These are phyloP conservation scores for Opisthograptis luteolata DNA, from an alignment of 2,888 invertebrate species.

Conservation along the genomic window DNA sequence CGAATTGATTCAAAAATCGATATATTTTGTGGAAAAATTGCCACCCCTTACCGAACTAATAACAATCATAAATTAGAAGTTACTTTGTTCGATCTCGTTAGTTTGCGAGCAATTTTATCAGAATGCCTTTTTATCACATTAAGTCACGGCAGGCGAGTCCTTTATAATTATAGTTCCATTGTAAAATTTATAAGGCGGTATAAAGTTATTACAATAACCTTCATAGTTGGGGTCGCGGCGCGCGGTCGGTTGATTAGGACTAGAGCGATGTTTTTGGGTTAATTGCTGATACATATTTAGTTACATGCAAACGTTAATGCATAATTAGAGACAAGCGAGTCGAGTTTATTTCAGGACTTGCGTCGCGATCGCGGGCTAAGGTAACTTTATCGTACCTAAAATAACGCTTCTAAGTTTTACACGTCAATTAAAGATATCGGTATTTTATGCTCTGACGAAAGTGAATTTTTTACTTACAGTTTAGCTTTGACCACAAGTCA, in stretches of 20 bases:
- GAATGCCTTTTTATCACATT: conserved; percentile 50
- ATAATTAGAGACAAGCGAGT: conserved; percentile 1
- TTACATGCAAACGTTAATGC: conserved; percentile 11
- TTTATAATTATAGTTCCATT: conserved; percentile 43
- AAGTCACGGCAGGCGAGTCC: conserved; percentile 51
- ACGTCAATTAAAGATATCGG: no score
- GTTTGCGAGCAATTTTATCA: conserved; percentile 46
- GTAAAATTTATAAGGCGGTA: conserved; percentile 43
- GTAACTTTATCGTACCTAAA: no score
- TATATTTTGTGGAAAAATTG: no score
- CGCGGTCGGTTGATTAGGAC: conserved; percentile 5
- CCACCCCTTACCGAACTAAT: no score
- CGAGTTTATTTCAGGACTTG: conserved; percentile 5
- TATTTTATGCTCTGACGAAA: no score
- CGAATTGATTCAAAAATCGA: no score
- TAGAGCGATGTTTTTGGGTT: conserved; percentile 7
- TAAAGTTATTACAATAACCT: conserved; percentile 47
- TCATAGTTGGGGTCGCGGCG: conserved; percentile 18
- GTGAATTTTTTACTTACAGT: no score
- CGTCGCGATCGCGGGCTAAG: not conserved
- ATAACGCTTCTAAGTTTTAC: no score
- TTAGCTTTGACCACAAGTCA: no score
- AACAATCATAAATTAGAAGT: conserved; percentile 49
- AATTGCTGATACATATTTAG: conserved; percentile 20
- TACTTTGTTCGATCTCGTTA: conserved; percentile 45